Evolutionary conservation across 2,888 invertebrate species (phyloP), one percentile per base, ranked within the genome.

Genomic region (Abrostola triplasia): DNA sequence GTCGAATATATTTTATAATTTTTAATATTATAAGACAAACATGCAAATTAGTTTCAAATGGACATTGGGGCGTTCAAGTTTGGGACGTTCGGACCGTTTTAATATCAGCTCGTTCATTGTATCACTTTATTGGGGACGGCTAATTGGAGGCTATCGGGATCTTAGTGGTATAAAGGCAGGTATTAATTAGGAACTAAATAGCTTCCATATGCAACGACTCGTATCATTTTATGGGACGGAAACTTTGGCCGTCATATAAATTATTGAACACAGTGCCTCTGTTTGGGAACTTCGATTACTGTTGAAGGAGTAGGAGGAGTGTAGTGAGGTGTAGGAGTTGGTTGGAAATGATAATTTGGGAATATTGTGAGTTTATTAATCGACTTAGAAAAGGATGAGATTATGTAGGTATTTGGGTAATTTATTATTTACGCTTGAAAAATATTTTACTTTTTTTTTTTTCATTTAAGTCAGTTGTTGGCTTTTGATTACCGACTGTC

Each of bases 81-180:
- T 44, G 7, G 44, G 13, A 44, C 44, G 24, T 24, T 24, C 24
- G 4, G 24, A 12, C 44, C 11, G n/a, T 44, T 13, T 4, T 12
- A 44, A 13, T 44, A 13, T 12, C 44, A 13, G 12, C 1, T 12
- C 44, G 13, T 44, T 44, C 6, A 13, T 44, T 44, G 8, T 13
- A n/a, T 4, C 12, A 44, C 13, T 44, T 44, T 44, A 44, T 44
- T 13, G 12, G 44, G 44, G 44, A 6, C 8, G n/a, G 12, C 12
- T 44, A 44, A 24, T 24, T 24, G 42, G 5, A 41, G 10, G 6
- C 41, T 41, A 41, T 44, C 12, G 6, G 42, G 13, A 13, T 44
- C 13, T 7, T 13, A 12, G 11, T 47, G 40, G 47, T 42, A n/a
- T n/a, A 49, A 62, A 48, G 48, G 51, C 38, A n/a, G n/a, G n/a